Conservation (phyloP, 2,797 vertebrate genomes). For the Salmo trutta region DNA sequence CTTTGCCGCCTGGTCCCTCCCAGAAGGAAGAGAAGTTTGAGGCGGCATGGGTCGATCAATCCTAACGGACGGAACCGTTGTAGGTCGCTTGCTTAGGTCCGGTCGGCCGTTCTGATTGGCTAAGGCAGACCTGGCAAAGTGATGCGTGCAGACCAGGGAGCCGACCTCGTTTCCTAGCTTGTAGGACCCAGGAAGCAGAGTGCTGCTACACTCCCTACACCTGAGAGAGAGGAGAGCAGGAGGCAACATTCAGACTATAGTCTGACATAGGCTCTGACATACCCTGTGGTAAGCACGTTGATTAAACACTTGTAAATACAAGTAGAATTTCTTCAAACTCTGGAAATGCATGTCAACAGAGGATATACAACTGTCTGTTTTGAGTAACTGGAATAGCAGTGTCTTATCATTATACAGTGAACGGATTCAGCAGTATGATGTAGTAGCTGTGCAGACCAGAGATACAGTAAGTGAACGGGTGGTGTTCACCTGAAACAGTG, state of each 20-base stretch:
- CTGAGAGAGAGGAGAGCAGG: slow-evolving; percentile 61
- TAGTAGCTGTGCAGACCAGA: background rate
- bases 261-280: background rate
- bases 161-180: slow-evolving; percentile 77
- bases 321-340: no score
- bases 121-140: slow-evolving; percentile 71
- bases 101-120: slow-evolving; percentile 72
- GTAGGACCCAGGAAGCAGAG: slow-evolving; percentile 91
- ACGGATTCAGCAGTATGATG: background rate
- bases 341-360: no score
- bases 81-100: slow-evolving; percentile 67
- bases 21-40: slow-evolving; percentile 31
- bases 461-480: background rate
- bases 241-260: background rate
- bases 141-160: slow-evolving; percentile 86
- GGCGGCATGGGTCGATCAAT: slow-evolving; percentile 41
- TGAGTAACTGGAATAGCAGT: no score
- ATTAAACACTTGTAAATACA: no score
- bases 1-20: slow-evolving; percentile 30
- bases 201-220: slow-evolving; percentile 91
- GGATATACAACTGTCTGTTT: no score
- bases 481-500: slow-evolving; percentile 92
- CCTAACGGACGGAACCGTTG: slow-evolving; percentile 36
- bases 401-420: no score
- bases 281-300: background rate